Percentiles rank a stretch among this genome's conserved stretches.
phyloP scores from a whole-genome alignment of 2,888 invertebrate genomes.

The Pyralis farinalis region DNA sequence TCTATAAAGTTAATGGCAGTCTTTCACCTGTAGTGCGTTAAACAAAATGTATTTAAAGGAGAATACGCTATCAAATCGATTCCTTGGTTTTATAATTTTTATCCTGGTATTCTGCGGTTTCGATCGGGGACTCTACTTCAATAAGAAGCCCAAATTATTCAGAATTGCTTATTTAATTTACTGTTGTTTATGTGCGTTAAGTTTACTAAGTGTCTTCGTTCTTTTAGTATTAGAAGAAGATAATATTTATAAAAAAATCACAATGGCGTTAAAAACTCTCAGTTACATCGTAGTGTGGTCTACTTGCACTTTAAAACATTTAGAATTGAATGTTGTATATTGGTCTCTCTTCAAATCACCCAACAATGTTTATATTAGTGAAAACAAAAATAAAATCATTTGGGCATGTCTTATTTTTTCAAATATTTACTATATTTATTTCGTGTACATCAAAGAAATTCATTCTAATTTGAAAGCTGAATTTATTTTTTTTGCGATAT shows the following conservation, averaged over 20 bases:
- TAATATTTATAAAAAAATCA: too few species aligned
- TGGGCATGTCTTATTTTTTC: neutral
- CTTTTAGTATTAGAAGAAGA: too few species aligned
- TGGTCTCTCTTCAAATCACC: neutral
- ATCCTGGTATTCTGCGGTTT: neutral
- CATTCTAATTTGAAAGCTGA: too few species aligned
- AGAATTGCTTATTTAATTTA: neutral
- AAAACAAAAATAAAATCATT: neutral
- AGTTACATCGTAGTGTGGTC: neutral
- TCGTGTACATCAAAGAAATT: too few species aligned
- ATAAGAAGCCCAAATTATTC: neutral
- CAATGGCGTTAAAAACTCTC: too few species aligned
- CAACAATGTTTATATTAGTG: neutral
- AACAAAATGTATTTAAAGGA: neutral
- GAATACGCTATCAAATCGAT: neutral
- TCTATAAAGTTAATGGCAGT: too few species aligned
- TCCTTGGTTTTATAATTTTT: neutral
- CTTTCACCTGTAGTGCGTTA: too few species aligned
- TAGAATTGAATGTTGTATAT: neutral
- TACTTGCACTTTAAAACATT: neutral
- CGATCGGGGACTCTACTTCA: slow-evolving; percentile 1
- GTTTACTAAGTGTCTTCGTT: neutral
- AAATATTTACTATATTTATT: too few species aligned
- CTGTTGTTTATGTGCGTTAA: neutral
- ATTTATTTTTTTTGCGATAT: slow-evolving; percentile 3